These are phyloP conservation scores for Cylindroiulus punctatus DNA, from an alignment of 2,888 invertebrate genomes.

Conservation along the genomic window DNA sequence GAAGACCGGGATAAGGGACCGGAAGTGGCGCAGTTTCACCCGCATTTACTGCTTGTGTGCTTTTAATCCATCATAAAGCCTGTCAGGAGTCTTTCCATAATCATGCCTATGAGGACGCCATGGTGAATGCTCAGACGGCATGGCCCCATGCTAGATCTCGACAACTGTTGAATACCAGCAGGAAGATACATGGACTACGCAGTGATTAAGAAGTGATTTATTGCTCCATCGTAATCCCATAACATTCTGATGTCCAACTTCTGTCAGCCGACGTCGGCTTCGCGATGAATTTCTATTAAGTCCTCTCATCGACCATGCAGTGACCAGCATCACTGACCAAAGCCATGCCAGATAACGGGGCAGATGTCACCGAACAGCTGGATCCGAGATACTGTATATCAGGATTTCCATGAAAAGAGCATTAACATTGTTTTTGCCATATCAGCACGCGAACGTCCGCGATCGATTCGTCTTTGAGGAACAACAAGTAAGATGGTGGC, in stretches of 20 bases:
- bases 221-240: neutral
- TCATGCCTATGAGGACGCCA: too few species aligned
- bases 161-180: neutral
- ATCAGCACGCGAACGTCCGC: neutral
- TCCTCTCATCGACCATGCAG: neutral
- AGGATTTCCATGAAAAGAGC: neutral
- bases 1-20: neutral
- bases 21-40: neutral
- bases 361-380: neutral
- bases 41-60: neutral
- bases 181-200: neutral
- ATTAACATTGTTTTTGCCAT: neutral
- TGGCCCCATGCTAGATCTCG: too few species aligned
- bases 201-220: neutral
- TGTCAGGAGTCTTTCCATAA: neutral
- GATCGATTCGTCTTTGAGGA: neutral
- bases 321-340: neutral
- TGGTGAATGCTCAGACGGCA: neutral
- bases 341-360: neutral
- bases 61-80: neutral
- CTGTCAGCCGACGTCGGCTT: neutral
- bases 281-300: neutral
- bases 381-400: neutral
- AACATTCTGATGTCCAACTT: neutral
- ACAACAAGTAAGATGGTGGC: neutral